Conservation (phyloP, 2,888 invertebrate species). For the Hypselothyrea guttata region DNA sequence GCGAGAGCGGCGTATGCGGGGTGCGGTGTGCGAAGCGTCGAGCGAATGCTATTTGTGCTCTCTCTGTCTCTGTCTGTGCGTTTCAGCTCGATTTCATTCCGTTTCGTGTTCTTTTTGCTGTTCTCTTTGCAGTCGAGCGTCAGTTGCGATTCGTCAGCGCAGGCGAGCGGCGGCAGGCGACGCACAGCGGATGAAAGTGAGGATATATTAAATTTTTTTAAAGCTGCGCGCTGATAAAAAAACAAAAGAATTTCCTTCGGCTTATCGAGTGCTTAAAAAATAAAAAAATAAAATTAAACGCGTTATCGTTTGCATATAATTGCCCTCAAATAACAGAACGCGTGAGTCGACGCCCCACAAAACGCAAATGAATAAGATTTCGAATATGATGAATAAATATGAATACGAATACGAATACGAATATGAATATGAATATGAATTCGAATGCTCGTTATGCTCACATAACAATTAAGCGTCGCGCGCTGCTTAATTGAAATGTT, state of each 20-base stretch:
- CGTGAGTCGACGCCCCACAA: constrained; percentile 46
- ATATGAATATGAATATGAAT: constrained; percentile 2
- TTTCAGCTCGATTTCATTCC: constrained; percentile 47
- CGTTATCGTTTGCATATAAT: constrained; percentile 71
- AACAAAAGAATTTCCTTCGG: not conserved
- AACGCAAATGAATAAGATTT: constrained; percentile 1
- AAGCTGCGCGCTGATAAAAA: no score
- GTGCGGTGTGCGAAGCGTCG: constrained; percentile 33
- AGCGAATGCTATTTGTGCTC: no score
- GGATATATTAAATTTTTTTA: no score
- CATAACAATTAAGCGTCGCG: constrained; percentile 60
- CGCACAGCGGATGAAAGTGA: constrained; percentile 11
- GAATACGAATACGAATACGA: constrained; percentile 5
- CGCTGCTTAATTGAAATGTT: constrained; percentile 68
- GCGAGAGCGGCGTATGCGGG: constrained; percentile 23
- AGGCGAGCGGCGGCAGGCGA: constrained; percentile 47
- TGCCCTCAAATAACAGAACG: constrained; percentile 72
- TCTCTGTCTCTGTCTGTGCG: constrained; percentile 13
- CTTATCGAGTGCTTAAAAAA: constrained; percentile 45
- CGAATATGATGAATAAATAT: not conserved
- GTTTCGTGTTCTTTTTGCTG: constrained; percentile 42
- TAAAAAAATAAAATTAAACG: constrained; percentile 29
- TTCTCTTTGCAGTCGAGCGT: constrained; percentile 30
- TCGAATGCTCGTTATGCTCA: constrained; percentile 14
- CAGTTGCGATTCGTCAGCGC: constrained; percentile 64